A percentile compares a stretch with the other conserved stretches of the same genome.
Evolutionary conservation across 1,140 invertebrate species (phyloP).

Genomic region (Meloidogyne floridensis): DNA sequence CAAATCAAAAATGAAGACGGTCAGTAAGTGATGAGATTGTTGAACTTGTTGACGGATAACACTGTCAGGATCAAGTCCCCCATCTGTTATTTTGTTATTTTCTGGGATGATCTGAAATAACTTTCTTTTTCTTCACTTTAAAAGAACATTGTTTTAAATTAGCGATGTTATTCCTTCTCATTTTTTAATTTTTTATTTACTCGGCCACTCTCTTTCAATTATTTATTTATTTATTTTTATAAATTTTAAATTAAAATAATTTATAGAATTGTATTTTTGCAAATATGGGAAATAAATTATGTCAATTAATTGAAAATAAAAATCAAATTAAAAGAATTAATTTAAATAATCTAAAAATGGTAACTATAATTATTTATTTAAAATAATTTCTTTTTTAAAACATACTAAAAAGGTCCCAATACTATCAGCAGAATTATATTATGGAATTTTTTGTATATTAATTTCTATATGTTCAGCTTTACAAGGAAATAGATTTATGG

Average conservation of each 20-base stretch:
- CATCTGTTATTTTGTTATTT: too few species aligned
- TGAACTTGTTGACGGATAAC: constrained; percentile 20
- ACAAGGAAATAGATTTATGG: constrained; percentile 32
- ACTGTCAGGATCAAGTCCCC: too few species aligned
- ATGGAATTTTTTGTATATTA: constrained; percentile 27
- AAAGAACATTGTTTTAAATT: too few species aligned
- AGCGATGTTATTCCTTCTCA: too few species aligned
- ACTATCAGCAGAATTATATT: constrained; percentile 19
- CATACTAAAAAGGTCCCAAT: neutral
- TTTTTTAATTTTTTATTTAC: too few species aligned
- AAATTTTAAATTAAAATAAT: neutral
- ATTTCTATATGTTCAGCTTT: constrained; percentile 30
- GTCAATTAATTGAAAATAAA: neutral
- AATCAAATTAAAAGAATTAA: constrained; percentile 13
- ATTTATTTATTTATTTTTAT: neutral
- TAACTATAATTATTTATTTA: neutral
- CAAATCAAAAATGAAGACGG: neutral
- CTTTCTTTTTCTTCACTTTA: too few species aligned
- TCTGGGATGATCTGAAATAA: too few species aligned
- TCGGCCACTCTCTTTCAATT: too few species aligned
- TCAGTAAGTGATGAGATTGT: constrained; percentile 17
- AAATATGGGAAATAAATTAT: constrained; percentile 19
- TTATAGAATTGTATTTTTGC: constrained; percentile 22
- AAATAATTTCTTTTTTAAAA: neutral
- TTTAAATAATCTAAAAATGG: constrained; percentile 13